Evolutionary conservation across 2,888 invertebrate genomes (phyloP), one percentile per base, ranked within the genome.

Genomic region (Laothoe populi): DNA sequence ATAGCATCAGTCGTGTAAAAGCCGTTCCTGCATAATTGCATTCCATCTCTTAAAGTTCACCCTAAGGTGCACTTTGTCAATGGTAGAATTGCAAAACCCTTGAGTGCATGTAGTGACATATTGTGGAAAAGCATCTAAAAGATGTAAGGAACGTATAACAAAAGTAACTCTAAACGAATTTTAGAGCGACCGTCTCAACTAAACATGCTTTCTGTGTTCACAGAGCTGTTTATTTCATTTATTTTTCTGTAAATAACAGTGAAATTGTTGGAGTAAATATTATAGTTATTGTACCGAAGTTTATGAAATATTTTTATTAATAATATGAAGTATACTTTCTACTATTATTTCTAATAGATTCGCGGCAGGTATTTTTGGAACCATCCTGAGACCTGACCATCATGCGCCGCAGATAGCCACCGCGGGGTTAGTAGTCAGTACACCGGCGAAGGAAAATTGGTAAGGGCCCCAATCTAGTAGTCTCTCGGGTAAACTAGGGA

Each of bases 161-260:
- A 53, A 53, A 53, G 35, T 53, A 53, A 35, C 53, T 31, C 53
- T 53, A 53, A 53, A 53, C 53, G 53, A 53, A 19, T 35, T 35
- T 35, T 53, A 26, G 26, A 48, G 19, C 53, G 35, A 31, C 53
- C 16, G 35, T 53, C 19, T 35, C 35, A 53, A 53, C 19, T n/a
- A 53, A 53, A 53, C 53, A 53, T 53, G 53, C 19, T 53, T 53
- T 53, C 16, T 21, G 19, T 35, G 16, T 49, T 49, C 26, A 19
- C 53, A 11, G 4, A 8, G 19, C n/a, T 19, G 31, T 31, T 53
- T 53, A 35, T 53, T 21, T 53, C 16, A 53, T 35, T 26, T 48
- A 35, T 35, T 53, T 35, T 35, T 35, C 19, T 53, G 49, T 19
- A 53, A 49, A 49, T n/a, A 16, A 31, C 16, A 35, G 19, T 35